Base-by-base conservation (phyloP, 2,113 vertebrate genomes). In the Camelus bactrianus region DNA sequence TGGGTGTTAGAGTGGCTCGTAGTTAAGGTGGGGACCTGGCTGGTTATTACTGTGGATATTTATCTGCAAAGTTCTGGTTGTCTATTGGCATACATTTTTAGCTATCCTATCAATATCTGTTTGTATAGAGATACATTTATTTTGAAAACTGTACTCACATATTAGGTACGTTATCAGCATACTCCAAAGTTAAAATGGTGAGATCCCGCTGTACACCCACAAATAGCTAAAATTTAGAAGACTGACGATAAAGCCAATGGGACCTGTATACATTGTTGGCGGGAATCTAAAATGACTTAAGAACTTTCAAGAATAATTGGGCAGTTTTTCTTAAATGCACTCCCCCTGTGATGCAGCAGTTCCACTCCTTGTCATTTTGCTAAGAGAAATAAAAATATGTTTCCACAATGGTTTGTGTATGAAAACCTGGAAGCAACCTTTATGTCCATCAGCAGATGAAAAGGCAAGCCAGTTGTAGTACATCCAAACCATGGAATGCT, bases 111-210 rank as follows among this genome's bases (percentile, higher is more conserved):
- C n/a, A 35, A 56, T 56, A 56, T 54, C 22, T 77, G n/a, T 79
- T 56, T 79, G 35, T 16, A 17, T 65, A 3, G 6, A 79, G 76
- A 38, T 26, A 56, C 54, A 50, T 35, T 77, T 81, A 56, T 85
- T 84, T 96, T 86, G 48, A 48, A 81, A 92, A 35, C 32, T 38
- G 5, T 24, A 17, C 16, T 80, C 42, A 70, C 6, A 24, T 12
- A 83, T 38, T 42, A 10, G 8, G 28, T 67, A n/a, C 11, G 7
- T 83, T 86, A 54, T 54, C 94, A 85, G 80, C 38, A 54, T 56
- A 69, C 11, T 73, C 30, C 80, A 65, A 79, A 93, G 64, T 83
- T 64, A 76, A 93, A 77, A 60, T 73, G 60, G 75, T 60, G 42
- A 79, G 13, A 26, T 72, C 35, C 50, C 42, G 22, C 26, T 58